Evolutionary conservation across 2,888 invertebrate genomes (phyloP), one percentile per base, ranked within the genome.

Genomic region (Chirona hameri): DNA sequence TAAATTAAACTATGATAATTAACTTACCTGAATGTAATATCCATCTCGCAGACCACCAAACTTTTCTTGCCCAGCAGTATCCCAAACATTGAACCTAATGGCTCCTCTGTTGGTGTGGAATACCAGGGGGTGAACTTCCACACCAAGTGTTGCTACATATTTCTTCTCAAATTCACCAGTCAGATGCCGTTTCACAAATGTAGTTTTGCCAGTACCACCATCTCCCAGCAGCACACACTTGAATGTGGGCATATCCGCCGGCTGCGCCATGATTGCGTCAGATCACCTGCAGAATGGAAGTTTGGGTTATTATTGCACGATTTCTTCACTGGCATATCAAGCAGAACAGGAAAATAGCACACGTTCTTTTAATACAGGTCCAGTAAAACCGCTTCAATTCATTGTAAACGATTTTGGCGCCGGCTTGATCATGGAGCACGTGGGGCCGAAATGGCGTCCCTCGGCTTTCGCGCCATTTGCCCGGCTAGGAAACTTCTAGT

Each of bases 111-210:
- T 99, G 84, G 99, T 99, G 90, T 99, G 97, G 90, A 99, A 99
- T 82, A 97, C 94, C 85, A 99, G 39, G 2, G 99, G 99, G 90
- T 99, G 99, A 81, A 99, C 99, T 90, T 99, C 99, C 21, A 99
- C 99, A 86, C 99, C 99, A 82, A 99, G 91, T 65, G 99, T 99
- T 79, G 99, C 99, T 85, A 99, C 99, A 88, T 99, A 99, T 90
- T 97, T 97, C 90, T 99, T 99, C 90, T 99, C 99, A 89, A 99
- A 99, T 91, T 99, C 99, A 89, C 99, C 99, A 87, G 99, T 99
- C 90, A 98, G 93, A 90, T 99, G 99, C 85, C 99, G 93, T 90
- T 99, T 99, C 79, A 99, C 99, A 88, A 99, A 99, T 79, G 99
- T 99, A 10, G 99, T 99, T 91, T 99, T 99, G 57, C 99, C 99